Percentiles rank a stretch among this genome's conserved stretches.
Conservation (phyloP, 2,113 vertebrate genomes). For the Australoheros scitulus region DNA sequence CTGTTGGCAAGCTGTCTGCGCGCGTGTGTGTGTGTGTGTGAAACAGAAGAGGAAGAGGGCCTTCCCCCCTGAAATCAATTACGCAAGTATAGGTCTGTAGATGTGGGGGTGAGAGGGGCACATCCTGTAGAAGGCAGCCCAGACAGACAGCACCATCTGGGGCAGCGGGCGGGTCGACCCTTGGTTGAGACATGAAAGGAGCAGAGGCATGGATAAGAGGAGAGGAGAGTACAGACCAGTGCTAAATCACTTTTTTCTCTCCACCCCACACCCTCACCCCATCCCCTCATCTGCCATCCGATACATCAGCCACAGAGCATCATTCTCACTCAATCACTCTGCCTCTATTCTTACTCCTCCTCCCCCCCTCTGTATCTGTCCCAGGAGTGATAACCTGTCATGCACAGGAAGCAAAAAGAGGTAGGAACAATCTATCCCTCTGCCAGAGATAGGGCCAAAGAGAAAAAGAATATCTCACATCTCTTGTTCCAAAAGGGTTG, state of each 20-base stretch:
- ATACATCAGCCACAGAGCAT: slow-evolving; percentile 70
- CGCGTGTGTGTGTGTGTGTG: slow-evolving; percentile 33
- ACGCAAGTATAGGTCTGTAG: slow-evolving; percentile 64
- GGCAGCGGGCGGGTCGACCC: slow-evolving; percentile 81
- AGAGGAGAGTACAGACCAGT: slow-evolving; percentile 73
- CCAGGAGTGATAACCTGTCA: slow-evolving; percentile 78
- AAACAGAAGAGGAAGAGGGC: slow-evolving; percentile 55
- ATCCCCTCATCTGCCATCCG: slow-evolving; percentile 67
- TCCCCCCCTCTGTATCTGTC: slow-evolving; percentile 32
- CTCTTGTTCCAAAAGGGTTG: slow-evolving; percentile 69
- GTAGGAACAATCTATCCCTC: slow-evolving; percentile 59
- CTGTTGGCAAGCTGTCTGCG: slow-evolving; percentile 65
- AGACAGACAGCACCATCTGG: slow-evolving; percentile 92
- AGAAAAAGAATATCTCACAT: slow-evolving; percentile 75
- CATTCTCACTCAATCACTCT: slow-evolving; percentile 63
- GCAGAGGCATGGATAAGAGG: slow-evolving; percentile 77
- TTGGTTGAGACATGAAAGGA: slow-evolving; percentile 85
- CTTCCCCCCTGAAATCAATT: slow-evolving; percentile 91
- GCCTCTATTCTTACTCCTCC: slow-evolving; percentile 26
- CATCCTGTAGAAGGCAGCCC: slow-evolving; percentile 80
- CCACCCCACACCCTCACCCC: slow-evolving; percentile 34
- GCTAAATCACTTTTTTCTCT: slow-evolving; percentile 83
- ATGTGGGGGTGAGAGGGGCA: slow-evolving; percentile 67
- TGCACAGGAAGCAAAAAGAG: slow-evolving; percentile 74
- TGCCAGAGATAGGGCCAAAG: slow-evolving; percentile 55